These are phyloP conservation scores for Tetrapedia diversipes DNA, from an alignment of 2,888 invertebrate species.

Conservation along the genomic window DNA sequence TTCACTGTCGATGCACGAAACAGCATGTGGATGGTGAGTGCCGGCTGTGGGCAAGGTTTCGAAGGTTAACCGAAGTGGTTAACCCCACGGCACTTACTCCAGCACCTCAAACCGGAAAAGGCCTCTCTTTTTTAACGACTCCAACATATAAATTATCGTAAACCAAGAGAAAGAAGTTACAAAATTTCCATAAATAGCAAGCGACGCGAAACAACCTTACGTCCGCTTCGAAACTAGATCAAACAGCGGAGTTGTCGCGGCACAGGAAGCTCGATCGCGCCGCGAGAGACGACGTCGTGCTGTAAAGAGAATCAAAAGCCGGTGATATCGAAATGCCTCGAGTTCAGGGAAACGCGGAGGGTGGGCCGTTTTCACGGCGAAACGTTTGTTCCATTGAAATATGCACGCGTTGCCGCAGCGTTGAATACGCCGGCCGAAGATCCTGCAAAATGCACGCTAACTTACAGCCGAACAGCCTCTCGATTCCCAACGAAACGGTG, in stretches of 20 bases:
- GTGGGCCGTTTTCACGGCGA: not conserved
- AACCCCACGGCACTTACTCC: too few species aligned
- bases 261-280: not conserved
- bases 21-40: too few species aligned
- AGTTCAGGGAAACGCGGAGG: not conserved
- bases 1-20: too few species aligned
- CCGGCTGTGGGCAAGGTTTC: too few species aligned
- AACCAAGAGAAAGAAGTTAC: too few species aligned
- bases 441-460: conserved; percentile 36
- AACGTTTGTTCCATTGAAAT: conserved; percentile 24
- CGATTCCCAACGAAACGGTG: conserved; percentile 14
- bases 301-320: conserved; percentile 4
- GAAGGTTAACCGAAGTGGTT: too few species aligned
- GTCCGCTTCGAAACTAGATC: not conserved
- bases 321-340: conserved; percentile 4
- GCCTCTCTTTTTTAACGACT: too few species aligned
- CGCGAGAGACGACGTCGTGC: conserved; percentile 3
- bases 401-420: conserved; percentile 3
- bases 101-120: too few species aligned
- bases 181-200: not conserved
- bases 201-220: not conserved
- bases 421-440: conserved; percentile 20
- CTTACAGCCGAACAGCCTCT: conserved; percentile 27
- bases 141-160: too few species aligned
- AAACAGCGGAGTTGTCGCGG: not conserved